These are phyloP conservation scores for Ancistrus triradiatus DNA, from an alignment of 2,113 vertebrate genomes.

Conservation along the genomic window DNA sequence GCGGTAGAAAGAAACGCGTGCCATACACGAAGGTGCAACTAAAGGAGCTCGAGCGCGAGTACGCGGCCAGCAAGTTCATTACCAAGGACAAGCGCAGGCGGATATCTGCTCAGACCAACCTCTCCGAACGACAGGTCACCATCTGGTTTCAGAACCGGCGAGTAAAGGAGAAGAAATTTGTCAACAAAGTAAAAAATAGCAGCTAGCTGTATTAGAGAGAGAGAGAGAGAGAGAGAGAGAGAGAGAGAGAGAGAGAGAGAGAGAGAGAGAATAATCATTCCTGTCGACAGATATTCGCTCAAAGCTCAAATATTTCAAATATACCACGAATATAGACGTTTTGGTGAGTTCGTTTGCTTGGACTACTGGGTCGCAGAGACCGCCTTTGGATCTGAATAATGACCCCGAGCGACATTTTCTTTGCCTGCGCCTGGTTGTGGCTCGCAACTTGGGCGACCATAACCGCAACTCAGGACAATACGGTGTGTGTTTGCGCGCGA, in stretches of 20 bases:
- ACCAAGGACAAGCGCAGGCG: conserved; percentile 97
- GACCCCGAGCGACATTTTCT: conserved; percentile 11
- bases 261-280: too few species aligned
- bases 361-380: conserved; percentile 16
- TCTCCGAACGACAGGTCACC: conserved; percentile 97
- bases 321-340: not conserved
- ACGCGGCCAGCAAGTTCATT: conserved; percentile 98
- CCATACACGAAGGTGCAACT: conserved; percentile 98
- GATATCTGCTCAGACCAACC: conserved; percentile 92
- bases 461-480: conserved; percentile 23
- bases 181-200: conserved; percentile 93
- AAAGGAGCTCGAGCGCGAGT: conserved; percentile 97
- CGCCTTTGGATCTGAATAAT: conserved; percentile 4
- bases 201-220: conserved; percentile 64
- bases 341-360: conserved; percentile 3
- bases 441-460: not conserved
- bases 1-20: conserved; percentile 94
- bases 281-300: too few species aligned
- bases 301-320: conserved; percentile 6
- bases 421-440: not conserved
- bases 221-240: too few species aligned
- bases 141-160: conserved; percentile 99
- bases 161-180: conserved; percentile 98
- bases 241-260: too few species aligned
- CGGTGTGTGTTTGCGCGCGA: too few species aligned